Conservation (phyloP, 2,888 invertebrate species). For the Nemapogon koenigi region DNA sequence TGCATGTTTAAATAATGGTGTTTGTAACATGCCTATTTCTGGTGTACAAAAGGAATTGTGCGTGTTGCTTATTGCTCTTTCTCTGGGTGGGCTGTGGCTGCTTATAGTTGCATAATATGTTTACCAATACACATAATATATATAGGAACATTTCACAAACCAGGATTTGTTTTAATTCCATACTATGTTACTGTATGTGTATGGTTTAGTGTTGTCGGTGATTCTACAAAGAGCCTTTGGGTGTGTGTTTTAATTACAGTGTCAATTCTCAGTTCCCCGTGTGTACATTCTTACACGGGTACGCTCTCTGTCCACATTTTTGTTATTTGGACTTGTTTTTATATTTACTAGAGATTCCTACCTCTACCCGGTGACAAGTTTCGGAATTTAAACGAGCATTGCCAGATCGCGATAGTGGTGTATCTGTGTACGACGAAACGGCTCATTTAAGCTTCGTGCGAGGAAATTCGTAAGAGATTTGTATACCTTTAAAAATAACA, state of each 20-base stretch:
- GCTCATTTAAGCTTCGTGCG: background rate
- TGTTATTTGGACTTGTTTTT: background rate
- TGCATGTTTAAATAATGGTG: constrained; percentile 33
- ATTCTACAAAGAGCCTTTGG: too few species aligned
- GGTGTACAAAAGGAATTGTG: constrained; percentile 34
- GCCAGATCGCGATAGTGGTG: constrained; percentile 30
- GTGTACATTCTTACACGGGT: constrained; percentile 54
- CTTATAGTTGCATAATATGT: too few species aligned
- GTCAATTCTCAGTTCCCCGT: too few species aligned
- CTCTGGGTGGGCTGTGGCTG: too few species aligned
- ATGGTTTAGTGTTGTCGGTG: too few species aligned
- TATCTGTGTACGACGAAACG: background rate
- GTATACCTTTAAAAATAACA: background rate
- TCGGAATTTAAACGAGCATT: constrained; percentile 48
- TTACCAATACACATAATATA: too few species aligned
- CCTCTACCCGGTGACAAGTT: constrained; percentile 29
- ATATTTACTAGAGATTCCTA: constrained; percentile 34
- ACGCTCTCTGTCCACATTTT: constrained; percentile 30
- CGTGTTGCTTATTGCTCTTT: too few species aligned
- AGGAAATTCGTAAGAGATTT: background rate
- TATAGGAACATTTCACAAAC: too few species aligned
- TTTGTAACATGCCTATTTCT: constrained; percentile 41
- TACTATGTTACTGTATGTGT: too few species aligned
- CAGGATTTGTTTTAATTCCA: too few species aligned
- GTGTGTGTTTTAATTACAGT: too few species aligned